These are phyloP conservation scores for Progne subis DNA, from an alignment of 2,113 vertebrate genomes.

Conservation along the genomic window DNA sequence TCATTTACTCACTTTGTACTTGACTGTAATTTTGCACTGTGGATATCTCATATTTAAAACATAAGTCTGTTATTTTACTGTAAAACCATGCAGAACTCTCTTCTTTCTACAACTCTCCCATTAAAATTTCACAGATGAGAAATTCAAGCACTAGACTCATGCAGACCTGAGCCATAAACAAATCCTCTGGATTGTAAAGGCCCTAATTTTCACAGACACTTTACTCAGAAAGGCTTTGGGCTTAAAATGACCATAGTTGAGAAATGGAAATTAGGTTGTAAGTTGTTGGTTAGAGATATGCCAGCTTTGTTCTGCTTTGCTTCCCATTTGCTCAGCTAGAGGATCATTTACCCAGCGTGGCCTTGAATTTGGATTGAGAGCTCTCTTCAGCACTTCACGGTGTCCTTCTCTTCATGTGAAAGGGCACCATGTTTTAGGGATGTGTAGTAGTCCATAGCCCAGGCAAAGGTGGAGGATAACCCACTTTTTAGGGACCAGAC, in stretches of 20 bases:
- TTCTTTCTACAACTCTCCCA: background rate
- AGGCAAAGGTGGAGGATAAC: background rate
- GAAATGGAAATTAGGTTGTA: slow-evolving; percentile 2
- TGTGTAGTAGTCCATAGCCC: background rate
- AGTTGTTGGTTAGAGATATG: background rate
- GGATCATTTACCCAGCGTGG: background rate
- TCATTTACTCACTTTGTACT: background rate
- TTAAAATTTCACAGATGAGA: slow-evolving; percentile 45
- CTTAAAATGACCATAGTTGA: background rate
- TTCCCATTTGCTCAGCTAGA: background rate
- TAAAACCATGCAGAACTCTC: background rate
- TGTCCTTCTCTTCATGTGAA: background rate
- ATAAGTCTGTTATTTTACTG: background rate
- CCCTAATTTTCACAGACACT: background rate
- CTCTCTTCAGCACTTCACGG: background rate
- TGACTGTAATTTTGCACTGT: background rate
- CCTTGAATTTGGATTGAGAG: background rate
- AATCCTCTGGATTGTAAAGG: background rate
- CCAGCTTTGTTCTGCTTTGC: background rate
- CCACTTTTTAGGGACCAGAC: background rate
- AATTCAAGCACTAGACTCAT: background rate
- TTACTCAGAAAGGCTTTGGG: slow-evolving; percentile 3
- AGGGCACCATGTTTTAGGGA: background rate
- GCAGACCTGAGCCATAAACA: slow-evolving; percentile 4
- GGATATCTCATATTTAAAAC: slow-evolving; percentile 10